Base-by-base conservation (phyloP, 2,888 invertebrate genomes). In the Trichogramma dendrolimi region DNA sequence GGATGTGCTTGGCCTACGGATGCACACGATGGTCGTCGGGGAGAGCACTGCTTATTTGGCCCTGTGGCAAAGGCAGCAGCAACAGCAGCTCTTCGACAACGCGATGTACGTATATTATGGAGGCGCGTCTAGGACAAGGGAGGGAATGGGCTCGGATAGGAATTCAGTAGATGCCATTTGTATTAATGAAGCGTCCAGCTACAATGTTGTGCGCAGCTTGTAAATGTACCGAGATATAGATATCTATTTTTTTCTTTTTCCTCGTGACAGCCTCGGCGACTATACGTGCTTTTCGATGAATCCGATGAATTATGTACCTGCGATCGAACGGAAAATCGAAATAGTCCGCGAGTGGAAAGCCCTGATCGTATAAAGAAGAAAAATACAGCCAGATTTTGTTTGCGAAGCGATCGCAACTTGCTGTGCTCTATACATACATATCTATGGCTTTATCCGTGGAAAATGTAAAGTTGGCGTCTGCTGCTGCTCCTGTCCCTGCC, bases 161-260 rank as follows among this genome's bases (percentile, higher is more conserved):
- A 79, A 78, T 79, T 77, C 77, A 78, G 70, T 76, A 79, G 79
- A 79, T 78, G 78, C 79, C 79, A 79, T 79, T 79, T 79, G 79
- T 79, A 79, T 79, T 79, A 79, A 79, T 79, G 79, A 79, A 78
- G 74, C 75, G 69, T 70, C 74, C 76, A 72, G 77, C 77, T 77
- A 79, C 78, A 78, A 75, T 76, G 75, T 44, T 59, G 62, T 57
- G 27, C 10, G 48, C 51, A 42, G 54, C 54, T 62, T 55, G 27
- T 27, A 27, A 27, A 27, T 27, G 27, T 27, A 27, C 27, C 27
- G 27, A 27, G 27, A 27, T 27, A 27, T 27, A 27, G 27, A 27
- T 27, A 27, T 27, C 27, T 27, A 27, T 27, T 27, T 27, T 14
- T 27, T 27, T 27, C 27, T 27, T 27, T 27, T 27, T 27, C 27